Evolutionary conservation across 1,140 invertebrate genomes (phyloP), one percentile per base, ranked within the genome.

Genomic region (Triops longicaudatus): DNA sequence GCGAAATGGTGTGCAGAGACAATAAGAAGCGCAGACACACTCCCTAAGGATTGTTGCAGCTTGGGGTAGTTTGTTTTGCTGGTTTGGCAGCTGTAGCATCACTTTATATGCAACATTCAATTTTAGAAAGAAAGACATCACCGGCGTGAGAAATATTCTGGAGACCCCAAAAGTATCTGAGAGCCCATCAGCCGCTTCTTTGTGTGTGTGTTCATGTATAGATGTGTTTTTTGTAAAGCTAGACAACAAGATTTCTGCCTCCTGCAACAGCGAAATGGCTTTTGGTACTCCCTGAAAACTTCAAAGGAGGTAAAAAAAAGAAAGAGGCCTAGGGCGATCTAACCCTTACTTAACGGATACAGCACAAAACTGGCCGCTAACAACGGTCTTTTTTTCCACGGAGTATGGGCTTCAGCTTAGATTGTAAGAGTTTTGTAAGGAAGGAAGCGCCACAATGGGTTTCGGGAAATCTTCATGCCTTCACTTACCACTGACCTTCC

Each of bases 51-150:
- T 63, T 63, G 50, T 63, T 63, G 50, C 17, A 17, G 50, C 50
- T 5, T 17, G 17, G n/a, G 14, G 50, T 63, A 22, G 14, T 63
- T 63, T 63, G 50, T 63, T 63, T 17, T 63, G 14, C 2, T 37
- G 31, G 31, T 37, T 37, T 37, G 31, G 31, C 31, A 37, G 31
- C 31, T 7, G 31, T 11, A 17, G 7, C 50, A 63, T 63, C 50
- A 63, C 50, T 63, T 63, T 63, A 63, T 63, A 63, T 63, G 50
- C 50, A 63, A 22, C 50, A 63, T 63, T 63, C 50, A 63, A 63
- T 22, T 63, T 63, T 63, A 63, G 50, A 63, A 22, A 63, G 50
- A 63, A 44, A 63, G 50, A 63, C 14, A 63, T n/a, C 50, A 17
- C 50, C 14, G n/a, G 50, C 14, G 17, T 22, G 22, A 63, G 50